A percentile compares a stretch with the other conserved stretches of the same genome.
phyloP scores from a whole-genome alignment of 30 jellyfish, hydroid and myxozoan genomes.

The Mastigias papua region DNA sequence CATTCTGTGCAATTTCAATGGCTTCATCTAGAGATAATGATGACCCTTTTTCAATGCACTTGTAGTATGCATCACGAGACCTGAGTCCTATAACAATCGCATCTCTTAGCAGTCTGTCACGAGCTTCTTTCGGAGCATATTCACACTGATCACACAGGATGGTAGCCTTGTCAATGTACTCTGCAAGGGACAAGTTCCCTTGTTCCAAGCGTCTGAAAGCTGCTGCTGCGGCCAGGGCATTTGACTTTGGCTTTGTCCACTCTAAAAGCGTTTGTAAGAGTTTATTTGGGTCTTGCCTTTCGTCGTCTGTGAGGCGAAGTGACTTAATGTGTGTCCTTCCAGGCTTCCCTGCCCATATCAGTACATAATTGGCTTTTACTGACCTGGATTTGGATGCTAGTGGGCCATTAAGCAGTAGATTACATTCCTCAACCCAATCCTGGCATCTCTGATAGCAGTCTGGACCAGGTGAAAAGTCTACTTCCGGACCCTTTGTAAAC shows the following conservation, averaged over 20 bases:
- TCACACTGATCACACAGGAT: no score
- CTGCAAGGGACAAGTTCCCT: conserved; percentile 17
- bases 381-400: conserved; percentile 19
- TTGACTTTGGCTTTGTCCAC: conserved; percentile 21
- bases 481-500: conserved; percentile 10
- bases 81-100: conserved; percentile 1
- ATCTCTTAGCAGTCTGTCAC: no score
- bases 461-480: conserved; percentile 12
- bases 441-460: conserved; percentile 23
- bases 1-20: conserved; percentile 16
- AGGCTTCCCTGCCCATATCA: conserved; percentile 19
- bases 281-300: conserved; percentile 11
- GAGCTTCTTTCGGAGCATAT: no score
- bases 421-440: conserved; percentile 12
- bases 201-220: conserved; percentile 13
- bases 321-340: conserved; percentile 13
- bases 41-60: conserved; percentile 17
- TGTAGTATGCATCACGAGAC: conserved; percentile 10
- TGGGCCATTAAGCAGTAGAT: no score
- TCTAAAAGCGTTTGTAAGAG: not conserved
- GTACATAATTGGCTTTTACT: conserved; percentile 11
- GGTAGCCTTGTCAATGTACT: conserved; percentile 21
- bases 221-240: conserved; percentile 26
- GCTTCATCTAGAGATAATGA: conserved; percentile 13
- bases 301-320: conserved; percentile 10